Conservation (phyloP, 2,888 invertebrate genomes). For the Halictus ligatus region DNA sequence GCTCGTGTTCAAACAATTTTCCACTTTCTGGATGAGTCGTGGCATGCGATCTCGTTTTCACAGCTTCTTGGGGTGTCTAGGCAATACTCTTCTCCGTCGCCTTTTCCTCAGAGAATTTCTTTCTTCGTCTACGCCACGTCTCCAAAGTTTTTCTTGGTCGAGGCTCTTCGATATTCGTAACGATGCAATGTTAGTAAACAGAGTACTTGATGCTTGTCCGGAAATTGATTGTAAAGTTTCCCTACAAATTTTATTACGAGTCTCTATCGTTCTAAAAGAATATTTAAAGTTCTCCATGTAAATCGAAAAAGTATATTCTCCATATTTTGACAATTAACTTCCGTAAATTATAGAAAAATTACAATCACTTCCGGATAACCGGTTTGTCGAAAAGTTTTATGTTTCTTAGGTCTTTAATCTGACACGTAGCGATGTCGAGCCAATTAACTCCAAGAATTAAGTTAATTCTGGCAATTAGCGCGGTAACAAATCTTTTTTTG, state of each 20-base stretch:
- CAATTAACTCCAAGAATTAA: too few relatives aligned
- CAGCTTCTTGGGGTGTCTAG: too few relatives aligned
- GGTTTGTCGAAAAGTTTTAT: neutral
- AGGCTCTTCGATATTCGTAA: neutral
- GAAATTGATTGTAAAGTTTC: too few relatives aligned
- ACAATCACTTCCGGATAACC: neutral
- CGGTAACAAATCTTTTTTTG: too few relatives aligned
- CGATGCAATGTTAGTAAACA: neutral
- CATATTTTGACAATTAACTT: too few relatives aligned
- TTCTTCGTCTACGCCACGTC: neutral
- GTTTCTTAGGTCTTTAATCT: neutral
- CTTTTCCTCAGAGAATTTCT: neutral
- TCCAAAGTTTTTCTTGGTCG: neutral
- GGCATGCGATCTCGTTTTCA: neutral
- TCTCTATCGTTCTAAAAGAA: too few relatives aligned
- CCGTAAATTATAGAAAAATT: too few relatives aligned
- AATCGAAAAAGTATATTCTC: too few relatives aligned
- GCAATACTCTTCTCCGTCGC: neutral
- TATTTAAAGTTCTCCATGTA: too few relatives aligned
- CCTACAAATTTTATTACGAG: too few relatives aligned
- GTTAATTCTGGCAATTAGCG: too few relatives aligned
- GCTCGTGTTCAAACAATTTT: neutral
- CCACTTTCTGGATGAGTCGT: neutral
- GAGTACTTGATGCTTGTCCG: neutral
- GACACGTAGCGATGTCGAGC: neutral